Evolutionary conservation across 2,797 vertebrate genomes (phyloP).

Genomic region (Dipus sagitta): DNA sequence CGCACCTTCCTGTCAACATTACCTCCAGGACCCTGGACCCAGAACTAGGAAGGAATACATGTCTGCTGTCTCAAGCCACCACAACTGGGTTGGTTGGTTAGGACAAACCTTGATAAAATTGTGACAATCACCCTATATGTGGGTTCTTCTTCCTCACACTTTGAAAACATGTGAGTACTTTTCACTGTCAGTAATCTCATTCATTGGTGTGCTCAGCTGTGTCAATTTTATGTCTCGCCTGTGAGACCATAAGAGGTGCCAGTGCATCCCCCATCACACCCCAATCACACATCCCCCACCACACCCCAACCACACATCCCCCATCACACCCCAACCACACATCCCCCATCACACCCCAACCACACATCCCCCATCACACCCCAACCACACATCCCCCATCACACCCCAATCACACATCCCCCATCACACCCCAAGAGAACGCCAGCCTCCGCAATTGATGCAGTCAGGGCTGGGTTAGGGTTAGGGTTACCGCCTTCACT

Average conservation of each 20-base stretch:
- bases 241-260: too few species aligned
- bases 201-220: not conserved
- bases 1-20: not conserved
- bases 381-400: too few species aligned
- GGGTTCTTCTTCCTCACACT: not conserved
- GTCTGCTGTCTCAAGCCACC: not conserved
- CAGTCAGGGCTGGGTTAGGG: not conserved
- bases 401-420: too few species aligned
- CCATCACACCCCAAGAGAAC: fast-evolving
- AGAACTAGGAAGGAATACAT: not conserved
- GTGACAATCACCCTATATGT: not conserved
- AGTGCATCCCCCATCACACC: too few species aligned
- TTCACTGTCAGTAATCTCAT: not conserved
- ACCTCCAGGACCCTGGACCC: not conserved
- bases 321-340: too few species aligned
- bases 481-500: not conserved
- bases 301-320: too few species aligned
- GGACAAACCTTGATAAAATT: not conserved
- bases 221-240: not conserved
- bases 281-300: too few species aligned
- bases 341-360: too few species aligned
- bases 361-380: too few species aligned
- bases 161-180: not conserved
- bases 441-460: not conserved
- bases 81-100: not conserved